Evolutionary conservation across 2,888 invertebrate species (phyloP).

Genomic region (Agrotis exclamationis): DNA sequence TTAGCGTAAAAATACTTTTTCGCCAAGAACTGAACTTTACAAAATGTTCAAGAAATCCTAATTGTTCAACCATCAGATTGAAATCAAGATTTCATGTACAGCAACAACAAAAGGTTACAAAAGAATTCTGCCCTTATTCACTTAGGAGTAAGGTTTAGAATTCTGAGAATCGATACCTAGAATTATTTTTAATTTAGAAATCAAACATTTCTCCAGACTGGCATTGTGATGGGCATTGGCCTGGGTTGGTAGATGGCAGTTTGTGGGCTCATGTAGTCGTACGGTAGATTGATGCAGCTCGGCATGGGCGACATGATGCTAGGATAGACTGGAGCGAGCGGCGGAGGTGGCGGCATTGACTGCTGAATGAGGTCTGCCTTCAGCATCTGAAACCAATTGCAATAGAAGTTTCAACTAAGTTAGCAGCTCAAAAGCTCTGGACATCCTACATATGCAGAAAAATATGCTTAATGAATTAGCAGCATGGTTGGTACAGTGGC

Average conservation of each 20-base stretch:
- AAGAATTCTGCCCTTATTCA: conserved; percentile 57
- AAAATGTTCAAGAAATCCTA: conserved; percentile 23
- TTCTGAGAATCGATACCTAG: conserved; percentile 41
- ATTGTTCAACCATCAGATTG: conserved; percentile 43
- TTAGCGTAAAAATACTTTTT: conserved; percentile 55
- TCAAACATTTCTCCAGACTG: conserved; percentile 78
- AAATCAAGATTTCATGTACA: conserved; percentile 28
- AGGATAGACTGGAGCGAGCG: conserved; percentile 72
- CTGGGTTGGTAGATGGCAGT: conserved; percentile 70
- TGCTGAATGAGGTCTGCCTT: conserved; percentile 75
- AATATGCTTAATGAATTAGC: too few species aligned
- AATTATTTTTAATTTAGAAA: conserved; percentile 16
- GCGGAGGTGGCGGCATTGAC: conserved; percentile 70
- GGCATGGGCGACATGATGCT: conserved; percentile 71
- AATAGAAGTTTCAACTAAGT: not conserved
- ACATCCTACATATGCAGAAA: not conserved
- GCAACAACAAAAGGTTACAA: conserved; percentile 29
- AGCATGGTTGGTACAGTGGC: too few species aligned
- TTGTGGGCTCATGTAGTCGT: conserved; percentile 71
- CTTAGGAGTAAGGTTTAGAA: conserved; percentile 62
- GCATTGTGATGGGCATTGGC: conserved; percentile 69
- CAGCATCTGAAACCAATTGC: conserved; percentile 72
- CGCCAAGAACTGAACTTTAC: conserved; percentile 29
- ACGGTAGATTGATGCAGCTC: conserved; percentile 72
- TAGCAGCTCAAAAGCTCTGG: too few species aligned